Evolutionary conservation across 2,113 vertebrate genomes (phyloP).

Genomic region (Cervus canadensis): DNA sequence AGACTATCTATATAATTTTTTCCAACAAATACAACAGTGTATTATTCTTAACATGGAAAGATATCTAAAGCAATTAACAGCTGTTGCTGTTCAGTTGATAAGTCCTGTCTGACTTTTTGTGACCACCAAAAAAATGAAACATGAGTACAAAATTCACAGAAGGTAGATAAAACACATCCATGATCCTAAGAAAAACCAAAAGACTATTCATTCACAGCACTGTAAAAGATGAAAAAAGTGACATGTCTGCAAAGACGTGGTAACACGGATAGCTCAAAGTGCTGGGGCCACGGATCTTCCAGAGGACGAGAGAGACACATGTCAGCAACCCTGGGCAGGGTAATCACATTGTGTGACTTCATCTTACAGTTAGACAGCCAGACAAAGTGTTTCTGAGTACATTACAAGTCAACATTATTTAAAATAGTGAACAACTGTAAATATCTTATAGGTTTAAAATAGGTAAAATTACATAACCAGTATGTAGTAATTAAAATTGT

Average conservation of each 20-base stretch:
- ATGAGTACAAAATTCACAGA: not conserved
- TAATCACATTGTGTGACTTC: not conserved
- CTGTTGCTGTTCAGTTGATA: not conserved
- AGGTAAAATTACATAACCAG: not conserved
- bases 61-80: not conserved
- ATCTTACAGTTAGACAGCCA: not conserved
- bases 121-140: not conserved
- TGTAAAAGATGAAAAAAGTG: not conserved
- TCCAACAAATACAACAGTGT: not conserved
- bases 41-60: not conserved
- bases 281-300: not conserved
- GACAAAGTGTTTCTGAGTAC: not conserved
- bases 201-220: not conserved
- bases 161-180: not conserved
- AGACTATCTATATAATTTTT: not conserved
- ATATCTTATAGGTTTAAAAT: not conserved
- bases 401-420: not conserved
- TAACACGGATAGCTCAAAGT: not conserved
- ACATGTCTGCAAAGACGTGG: too few relatives aligned
- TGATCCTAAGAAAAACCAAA: not conserved
- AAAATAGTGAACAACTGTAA: not conserved
- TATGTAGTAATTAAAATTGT: not conserved
- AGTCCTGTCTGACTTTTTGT: not conserved
- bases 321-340: not conserved
- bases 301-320: not conserved